A percentile compares a stretch with the other conserved stretches of the same genome.
phyloP scores from a whole-genome alignment of 2,888 invertebrate species.

The Nymphalis urticae region DNA sequence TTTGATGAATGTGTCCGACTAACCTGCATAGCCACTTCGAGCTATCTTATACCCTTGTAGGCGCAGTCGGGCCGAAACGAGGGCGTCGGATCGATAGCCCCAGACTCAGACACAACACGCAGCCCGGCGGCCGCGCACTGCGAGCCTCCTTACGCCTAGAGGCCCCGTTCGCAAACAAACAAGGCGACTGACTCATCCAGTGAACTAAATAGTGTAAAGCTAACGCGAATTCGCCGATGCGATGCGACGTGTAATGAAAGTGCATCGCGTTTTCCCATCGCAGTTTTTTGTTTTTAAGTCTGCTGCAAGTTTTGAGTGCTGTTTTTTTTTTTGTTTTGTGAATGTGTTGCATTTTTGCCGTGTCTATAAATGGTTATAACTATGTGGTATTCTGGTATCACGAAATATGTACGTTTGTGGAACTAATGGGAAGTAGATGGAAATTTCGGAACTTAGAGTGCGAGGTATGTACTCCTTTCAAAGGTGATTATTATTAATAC shows the following conservation, averaged over 20 bases:
- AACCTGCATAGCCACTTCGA: conserved; percentile 55
- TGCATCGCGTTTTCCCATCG: conserved; percentile 3
- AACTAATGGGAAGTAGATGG: too few relatives aligned
- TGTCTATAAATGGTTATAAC: not conserved
- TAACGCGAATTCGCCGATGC: conserved; percentile 17
- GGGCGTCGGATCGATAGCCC: conserved; percentile 82
- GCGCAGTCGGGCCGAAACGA: conserved; percentile 73
- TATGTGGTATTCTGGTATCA: not conserved
- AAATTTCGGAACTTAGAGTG: too few relatives aligned
- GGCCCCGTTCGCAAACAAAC: conserved; percentile 33
- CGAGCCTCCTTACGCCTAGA: conserved; percentile 37
- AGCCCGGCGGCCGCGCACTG: conserved; percentile 44
- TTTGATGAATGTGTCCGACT: conserved; percentile 43
- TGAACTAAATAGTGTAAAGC: conserved; percentile 27
- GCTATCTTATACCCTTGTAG: conserved; percentile 58
- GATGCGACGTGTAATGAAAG: conserved; percentile 17
- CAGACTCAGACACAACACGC: conserved; percentile 78
- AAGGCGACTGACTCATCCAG: conserved; percentile 23
- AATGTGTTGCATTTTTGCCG: not conserved
- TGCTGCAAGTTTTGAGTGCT: conserved; percentile 9
- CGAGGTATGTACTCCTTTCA: too few relatives aligned
- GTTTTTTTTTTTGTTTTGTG: not conserved
- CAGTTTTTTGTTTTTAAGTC: conserved; percentile 7
- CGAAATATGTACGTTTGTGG: too few relatives aligned
- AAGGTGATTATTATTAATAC: too few relatives aligned